These are phyloP conservation scores for Chloroceryle amazona DNA, from an alignment of 2,797 vertebrate genomes.

Conservation along the genomic window DNA sequence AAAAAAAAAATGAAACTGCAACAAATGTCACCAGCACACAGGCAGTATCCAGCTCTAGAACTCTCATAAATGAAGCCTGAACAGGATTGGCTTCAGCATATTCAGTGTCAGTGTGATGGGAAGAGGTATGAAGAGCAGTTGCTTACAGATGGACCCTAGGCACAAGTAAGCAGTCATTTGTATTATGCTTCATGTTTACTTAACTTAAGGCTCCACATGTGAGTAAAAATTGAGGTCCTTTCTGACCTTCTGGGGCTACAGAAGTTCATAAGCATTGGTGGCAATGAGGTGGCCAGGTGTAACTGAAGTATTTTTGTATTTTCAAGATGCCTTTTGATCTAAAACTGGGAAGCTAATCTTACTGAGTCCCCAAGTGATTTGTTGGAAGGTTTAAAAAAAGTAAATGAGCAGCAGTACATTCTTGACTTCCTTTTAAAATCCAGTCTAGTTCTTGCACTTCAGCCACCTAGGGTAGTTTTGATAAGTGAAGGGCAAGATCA, in stretches of 20 bases:
- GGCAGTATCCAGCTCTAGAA: background rate
- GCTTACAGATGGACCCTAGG: background rate
- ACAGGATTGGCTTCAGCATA: background rate
- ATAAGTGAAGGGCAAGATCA: background rate
- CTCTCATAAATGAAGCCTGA: background rate
- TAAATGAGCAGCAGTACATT: background rate
- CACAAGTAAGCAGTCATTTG: background rate
- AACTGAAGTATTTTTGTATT: background rate
- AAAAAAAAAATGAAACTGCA: background rate
- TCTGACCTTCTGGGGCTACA: background rate
- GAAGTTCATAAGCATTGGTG: background rate
- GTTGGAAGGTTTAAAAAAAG: background rate
- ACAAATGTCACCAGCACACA: background rate
- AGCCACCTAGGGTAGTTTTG: background rate
- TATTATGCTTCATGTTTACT: background rate
- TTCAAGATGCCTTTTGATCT: conserved; percentile 59
- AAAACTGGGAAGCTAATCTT: conserved; percentile 10
- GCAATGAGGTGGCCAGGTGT: background rate
- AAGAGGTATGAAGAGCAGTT: background rate
- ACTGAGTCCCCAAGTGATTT: background rate
- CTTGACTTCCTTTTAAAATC: background rate
- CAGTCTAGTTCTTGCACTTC: background rate
- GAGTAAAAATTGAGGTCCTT: background rate
- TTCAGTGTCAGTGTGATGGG: background rate
- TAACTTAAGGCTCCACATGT: background rate